Evolutionary conservation across 2,888 invertebrate species (phyloP), one percentile per base, ranked within the genome.

Genomic region (Ichneumoninae sp.): DNA sequence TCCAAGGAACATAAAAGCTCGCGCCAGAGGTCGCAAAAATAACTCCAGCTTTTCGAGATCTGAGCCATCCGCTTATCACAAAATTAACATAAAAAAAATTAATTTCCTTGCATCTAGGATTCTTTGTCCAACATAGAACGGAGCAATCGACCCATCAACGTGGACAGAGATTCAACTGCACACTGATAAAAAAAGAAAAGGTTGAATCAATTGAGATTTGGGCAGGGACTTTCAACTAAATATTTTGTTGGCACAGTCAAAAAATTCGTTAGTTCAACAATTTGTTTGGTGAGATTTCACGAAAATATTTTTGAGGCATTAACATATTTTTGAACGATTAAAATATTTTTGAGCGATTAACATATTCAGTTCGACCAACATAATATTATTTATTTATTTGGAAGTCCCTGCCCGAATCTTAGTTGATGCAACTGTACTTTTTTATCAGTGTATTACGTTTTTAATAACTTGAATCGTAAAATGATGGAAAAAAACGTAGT

Each of bases 1-100:
- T 13, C 22, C 3, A 22, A 47, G 47, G n/a, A 71, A 50, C 60
- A 36, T 30, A 68, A 66, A 81, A 74, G 57, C 30, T 10, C 47
- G 8, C n/a, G 44, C 40, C 6, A 50, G 30, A 63, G 60, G 36
- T 71, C 44, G 44, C 79, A 47, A 75, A 65, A 75, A 80, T 33
- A 78, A 69, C 16, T 33, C 69, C 30, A 22, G 47, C 47, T 60
- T 63, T 70, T 50, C 36, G 57, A 30, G 26, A 74, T 60, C 8
- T 16, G 16, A 33, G n/a, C 16, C 33, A 30, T 3, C n/a, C 36
- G n/a, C 33, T 36, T 50, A 40, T n/a, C 22, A 19, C 54, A 71
- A 71, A 22, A 44, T 30, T 22, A 16, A 16, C 16, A 16, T 47
- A 0, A 10, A 10, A 10, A 68, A 19, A 40, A 47, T 6, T 7